Percentiles rank a stretch among this genome's conserved stretches.
phyloP scores from a whole-genome alignment of 1,140 invertebrate species.

The Prorops nasuta region DNA sequence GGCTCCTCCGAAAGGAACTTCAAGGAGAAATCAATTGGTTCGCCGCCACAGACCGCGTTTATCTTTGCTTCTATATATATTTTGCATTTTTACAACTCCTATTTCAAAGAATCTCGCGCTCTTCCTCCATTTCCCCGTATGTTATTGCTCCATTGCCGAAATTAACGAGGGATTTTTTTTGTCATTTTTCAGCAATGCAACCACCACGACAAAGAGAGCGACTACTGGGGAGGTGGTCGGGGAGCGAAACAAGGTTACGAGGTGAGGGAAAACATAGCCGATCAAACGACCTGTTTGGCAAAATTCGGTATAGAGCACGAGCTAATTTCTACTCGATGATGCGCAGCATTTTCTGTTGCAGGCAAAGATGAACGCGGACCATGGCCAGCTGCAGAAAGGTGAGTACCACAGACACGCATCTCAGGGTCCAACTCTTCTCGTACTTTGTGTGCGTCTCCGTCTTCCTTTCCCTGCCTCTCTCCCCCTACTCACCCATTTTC shows the following conservation, averaged over 20 bases:
- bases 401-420: slow-evolving; percentile 23
- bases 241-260: slow-evolving; percentile 61
- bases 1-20: too few relatives aligned
- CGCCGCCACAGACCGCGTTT: too few relatives aligned
- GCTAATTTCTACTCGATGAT: slow-evolving; percentile 49
- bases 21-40: too few relatives aligned
- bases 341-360: slow-evolving; percentile 57
- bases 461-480: not conserved
- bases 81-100: too few relatives aligned
- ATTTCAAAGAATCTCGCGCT: not conserved
- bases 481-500: not conserved
- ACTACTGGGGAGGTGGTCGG: slow-evolving; percentile 56
- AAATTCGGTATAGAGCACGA: slow-evolving; percentile 17
- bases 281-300: slow-evolving; percentile 21
- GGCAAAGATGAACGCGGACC: slow-evolving; percentile 62
- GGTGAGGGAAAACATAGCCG: too few relatives aligned
- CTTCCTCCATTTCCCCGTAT: not conserved
- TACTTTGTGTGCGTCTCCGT: not conserved
- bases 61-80: too few relatives aligned
- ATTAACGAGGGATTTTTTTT: not conserved
- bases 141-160: not conserved
- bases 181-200: slow-evolving; percentile 58
- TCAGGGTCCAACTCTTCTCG: not conserved
- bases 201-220: slow-evolving; percentile 59
- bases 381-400: slow-evolving; percentile 60